A percentile compares a stretch with the other conserved stretches of the same genome.
These are phyloP conservation scores for Solea solea DNA, from an alignment of 2,113 vertebrate species.

Conservation along the genomic window DNA sequence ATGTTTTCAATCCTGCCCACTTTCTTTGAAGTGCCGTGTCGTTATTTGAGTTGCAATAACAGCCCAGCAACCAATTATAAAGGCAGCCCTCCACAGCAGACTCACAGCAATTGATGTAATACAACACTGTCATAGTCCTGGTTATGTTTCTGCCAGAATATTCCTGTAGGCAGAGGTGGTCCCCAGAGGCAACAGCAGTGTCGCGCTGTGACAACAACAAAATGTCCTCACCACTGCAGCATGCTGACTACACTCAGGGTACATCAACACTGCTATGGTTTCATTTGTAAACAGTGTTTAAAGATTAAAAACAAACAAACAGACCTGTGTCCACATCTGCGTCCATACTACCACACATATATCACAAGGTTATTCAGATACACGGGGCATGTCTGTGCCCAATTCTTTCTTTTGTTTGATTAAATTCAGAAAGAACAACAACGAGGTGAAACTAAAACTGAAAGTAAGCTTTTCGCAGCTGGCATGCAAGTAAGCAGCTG, in stretches of 20 bases:
- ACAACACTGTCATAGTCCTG: constrained; percentile 1
- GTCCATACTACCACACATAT: too few relatives aligned
- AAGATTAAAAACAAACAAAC: too few relatives aligned
- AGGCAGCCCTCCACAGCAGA: constrained; percentile 30
- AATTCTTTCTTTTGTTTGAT: too few relatives aligned
- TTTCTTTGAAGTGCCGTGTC: constrained; percentile 66
- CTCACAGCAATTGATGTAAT: constrained; percentile 46
- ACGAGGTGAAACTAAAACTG: too few relatives aligned
- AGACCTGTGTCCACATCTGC: too few relatives aligned
- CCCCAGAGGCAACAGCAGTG: constrained; percentile 32
- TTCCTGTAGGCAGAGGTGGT: constrained; percentile 8
- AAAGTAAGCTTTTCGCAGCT: too few relatives aligned
- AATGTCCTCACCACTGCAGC: constrained; percentile 10
- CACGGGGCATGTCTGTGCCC: too few relatives aligned
- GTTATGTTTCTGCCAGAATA: background rate
- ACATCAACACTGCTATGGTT: too few relatives aligned
- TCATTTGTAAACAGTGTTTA: too few relatives aligned
- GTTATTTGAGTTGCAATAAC: constrained; percentile 66
- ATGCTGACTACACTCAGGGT: background rate
- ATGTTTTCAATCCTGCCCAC: constrained; percentile 21
- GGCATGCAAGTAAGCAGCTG: too few relatives aligned
- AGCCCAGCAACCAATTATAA: constrained; percentile 71
- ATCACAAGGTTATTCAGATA: too few relatives aligned
- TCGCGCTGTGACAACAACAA: constrained; percentile 23
- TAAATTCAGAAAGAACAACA: too few relatives aligned